phyloP scores from a whole-genome alignment of 2,797 vertebrate species.

The Platalea minor region DNA sequence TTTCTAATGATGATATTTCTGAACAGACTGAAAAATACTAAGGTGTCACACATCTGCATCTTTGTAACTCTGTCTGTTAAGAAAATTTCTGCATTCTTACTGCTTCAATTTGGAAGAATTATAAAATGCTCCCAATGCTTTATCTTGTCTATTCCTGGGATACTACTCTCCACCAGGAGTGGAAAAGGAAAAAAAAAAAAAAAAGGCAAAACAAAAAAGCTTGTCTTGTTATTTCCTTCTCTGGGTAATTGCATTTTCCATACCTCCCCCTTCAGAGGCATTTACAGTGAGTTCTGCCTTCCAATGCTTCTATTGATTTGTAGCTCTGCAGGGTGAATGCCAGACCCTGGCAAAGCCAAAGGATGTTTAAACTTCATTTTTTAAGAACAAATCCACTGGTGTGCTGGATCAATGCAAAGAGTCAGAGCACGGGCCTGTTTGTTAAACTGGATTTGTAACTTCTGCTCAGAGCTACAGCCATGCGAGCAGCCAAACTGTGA shows the following conservation, averaged over 20 bases:
- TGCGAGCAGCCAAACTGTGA: neutral
- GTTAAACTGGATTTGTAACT: constrained; percentile 57
- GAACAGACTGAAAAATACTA: neutral
- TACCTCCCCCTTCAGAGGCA: constrained; percentile 19
- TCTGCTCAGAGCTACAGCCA: constrained; percentile 2
- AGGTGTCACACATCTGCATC: neutral
- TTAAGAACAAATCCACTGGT: constrained; percentile 54
- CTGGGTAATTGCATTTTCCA: constrained; percentile 30
- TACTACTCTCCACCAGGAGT: neutral
- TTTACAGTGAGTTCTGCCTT: constrained; percentile 47
- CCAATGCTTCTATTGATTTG: constrained; percentile 47
- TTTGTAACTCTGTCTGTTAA: neutral
- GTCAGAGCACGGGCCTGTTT: constrained; percentile 19
- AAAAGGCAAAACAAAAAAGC: neutral
- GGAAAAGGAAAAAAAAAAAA: neutral
- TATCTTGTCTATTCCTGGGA: neutral
- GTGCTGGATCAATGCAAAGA: constrained; percentile 51
- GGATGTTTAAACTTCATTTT: constrained; percentile 61
- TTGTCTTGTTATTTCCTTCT: constrained; percentile 25
- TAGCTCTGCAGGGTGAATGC: constrained; percentile 49
- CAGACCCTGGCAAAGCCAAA: constrained; percentile 52
- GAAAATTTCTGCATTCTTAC: neutral
- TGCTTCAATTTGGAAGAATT: neutral
- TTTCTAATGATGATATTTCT: neutral
- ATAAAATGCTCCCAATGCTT: neutral